Conservation (phyloP, 2,113 vertebrate genomes). For the Lanius collurio region DNA sequence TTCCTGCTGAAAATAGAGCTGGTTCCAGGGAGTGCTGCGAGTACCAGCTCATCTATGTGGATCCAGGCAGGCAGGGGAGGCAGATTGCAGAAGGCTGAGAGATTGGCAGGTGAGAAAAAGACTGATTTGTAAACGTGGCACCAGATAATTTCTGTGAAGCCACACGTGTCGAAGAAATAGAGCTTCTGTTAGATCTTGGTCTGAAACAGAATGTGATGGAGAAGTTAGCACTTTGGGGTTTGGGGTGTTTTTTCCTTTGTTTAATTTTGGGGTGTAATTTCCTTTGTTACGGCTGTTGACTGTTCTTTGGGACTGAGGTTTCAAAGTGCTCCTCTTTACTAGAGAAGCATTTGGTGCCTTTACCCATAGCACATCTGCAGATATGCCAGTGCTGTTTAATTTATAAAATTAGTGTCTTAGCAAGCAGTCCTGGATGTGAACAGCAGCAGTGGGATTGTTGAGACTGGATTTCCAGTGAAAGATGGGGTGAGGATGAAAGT, state of each 20-base stretch:
- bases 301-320: background rate
- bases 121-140: background rate
- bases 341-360: background rate
- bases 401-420: background rate
- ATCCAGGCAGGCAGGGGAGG: background rate
- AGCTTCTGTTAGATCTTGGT: background rate
- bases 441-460: background rate
- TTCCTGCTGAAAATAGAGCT: background rate
- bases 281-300: background rate
- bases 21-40: fast-evolving
- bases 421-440: background rate
- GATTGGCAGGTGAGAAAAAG: background rate
- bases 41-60: background rate
- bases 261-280: background rate
- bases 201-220: background rate
- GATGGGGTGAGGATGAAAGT: background rate
- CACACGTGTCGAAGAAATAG: background rate
- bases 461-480: background rate
- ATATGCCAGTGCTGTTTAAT: background rate
- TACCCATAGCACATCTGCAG: background rate
- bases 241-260: background rate
- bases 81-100: background rate
- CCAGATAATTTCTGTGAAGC: background rate
- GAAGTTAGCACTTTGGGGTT: background rate
- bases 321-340: background rate